Base-by-base conservation (phyloP, 2,113 vertebrate species). In the Archocentrus centrarchus region DNA sequence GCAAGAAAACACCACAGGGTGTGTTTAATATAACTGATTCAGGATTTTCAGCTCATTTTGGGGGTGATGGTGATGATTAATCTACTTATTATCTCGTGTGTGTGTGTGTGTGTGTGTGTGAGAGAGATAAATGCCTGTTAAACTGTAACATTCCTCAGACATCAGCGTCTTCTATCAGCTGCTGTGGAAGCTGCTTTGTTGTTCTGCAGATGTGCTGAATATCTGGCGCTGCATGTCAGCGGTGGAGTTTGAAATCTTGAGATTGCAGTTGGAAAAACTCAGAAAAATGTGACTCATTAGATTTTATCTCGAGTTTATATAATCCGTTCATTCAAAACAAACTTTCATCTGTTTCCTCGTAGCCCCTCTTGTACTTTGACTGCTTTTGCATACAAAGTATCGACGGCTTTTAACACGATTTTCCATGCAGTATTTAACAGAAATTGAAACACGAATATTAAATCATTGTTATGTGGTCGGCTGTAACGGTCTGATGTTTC, bases 251-350 rank as follows among this genome's bases (percentile, higher is more conserved):
- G 59, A 44, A 27, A 7, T 75, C 44, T n/a, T 32, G 17, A 73
- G 22, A 11, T n/a, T 73, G 66, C 66, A 53, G 44, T 1, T 0
- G 10, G 2, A 2, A 70, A 50, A 4, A 7, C 64, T 57, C 20
- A 9, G 17, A 6, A 62, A 58, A 82, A 77, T 80, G 44, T 4
- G 79, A 59, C 50, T 70, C 22, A 35, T 59, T 59, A 2, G 30
- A 59, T 59, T 68, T 47, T 53, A 58, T 62, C 17, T 30, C 6
- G 15, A 68, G 27, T 79, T 82, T 7, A 50, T 47, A 32, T 68
- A 27, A 75, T 75, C 64, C 0, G 0, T 53, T 32, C 32, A 53
- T 53, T 53, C 66, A 32, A 73, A 70, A 73, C 44, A 73, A 50
- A 30, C 66, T 0, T 62, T 22, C n/a, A 8, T 17, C 58, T 53